Evolutionary conservation across 2,797 vertebrate genomes (phyloP).

Genomic region (Protonibea diacanthus): DNA sequence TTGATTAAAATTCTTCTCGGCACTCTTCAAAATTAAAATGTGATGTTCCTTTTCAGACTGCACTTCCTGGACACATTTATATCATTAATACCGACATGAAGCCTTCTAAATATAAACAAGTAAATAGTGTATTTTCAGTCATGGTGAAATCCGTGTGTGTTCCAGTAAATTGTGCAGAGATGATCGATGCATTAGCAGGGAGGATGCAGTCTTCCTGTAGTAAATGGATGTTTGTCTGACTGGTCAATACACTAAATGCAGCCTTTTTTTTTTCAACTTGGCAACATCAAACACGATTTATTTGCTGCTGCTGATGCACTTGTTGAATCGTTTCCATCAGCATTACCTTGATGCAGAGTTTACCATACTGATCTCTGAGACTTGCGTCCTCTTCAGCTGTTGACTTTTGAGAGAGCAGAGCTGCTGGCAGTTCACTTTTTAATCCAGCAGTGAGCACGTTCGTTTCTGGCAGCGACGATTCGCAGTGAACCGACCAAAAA

Average conservation of each 20-base stretch:
- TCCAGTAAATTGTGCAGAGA: constrained; percentile 28
- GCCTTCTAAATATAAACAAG: neutral
- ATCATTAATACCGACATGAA: neutral
- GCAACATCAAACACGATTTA: neutral
- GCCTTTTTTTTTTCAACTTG: neutral
- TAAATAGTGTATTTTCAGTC: constrained; percentile 36
- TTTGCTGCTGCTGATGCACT: neutral
- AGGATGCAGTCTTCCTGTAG: constrained; percentile 29
- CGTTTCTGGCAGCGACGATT: constrained; percentile 36
- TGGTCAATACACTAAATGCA: constrained; percentile 7
- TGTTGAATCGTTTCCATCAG: neutral
- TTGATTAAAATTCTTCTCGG: constrained; percentile 31
- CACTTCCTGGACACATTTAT: constrained; percentile 1
- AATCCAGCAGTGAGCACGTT: constrained; percentile 35
- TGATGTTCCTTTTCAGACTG: neutral
- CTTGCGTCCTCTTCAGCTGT: neutral
- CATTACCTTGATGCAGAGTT: neutral
- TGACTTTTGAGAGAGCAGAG: constrained; percentile 21
- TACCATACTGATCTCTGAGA: neutral
- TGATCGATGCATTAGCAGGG: constrained; percentile 22
- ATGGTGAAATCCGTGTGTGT: constrained; percentile 19
- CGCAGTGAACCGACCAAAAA: constrained; percentile 6
- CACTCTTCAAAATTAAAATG: constrained; percentile 1
- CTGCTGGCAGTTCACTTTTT: neutral
- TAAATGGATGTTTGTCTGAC: constrained; percentile 24